phyloP scores from a whole-genome alignment of 2,113 vertebrate genomes.

The Centrocercus urophasianus region DNA sequence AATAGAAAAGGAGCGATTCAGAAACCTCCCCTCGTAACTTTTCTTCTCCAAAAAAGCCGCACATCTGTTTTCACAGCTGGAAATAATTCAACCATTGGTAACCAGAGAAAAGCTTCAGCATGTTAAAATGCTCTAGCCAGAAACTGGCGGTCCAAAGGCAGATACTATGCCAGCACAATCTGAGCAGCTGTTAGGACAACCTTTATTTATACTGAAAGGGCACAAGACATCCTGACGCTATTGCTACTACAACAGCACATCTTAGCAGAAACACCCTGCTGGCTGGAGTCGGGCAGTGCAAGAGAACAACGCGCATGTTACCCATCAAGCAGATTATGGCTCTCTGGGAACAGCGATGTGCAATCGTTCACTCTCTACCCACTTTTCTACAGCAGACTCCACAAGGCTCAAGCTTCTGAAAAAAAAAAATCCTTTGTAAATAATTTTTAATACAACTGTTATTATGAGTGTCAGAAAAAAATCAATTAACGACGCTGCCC shows the following conservation, averaged over 20 bases:
- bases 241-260: not conserved
- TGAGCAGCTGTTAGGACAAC: slow-evolving; percentile 55
- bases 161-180: slow-evolving; percentile 7
- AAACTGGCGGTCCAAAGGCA: slow-evolving; percentile 39
- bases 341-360: not conserved
- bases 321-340: slow-evolving; percentile 48
- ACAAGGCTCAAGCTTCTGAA: slow-evolving; percentile 42
- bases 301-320: slow-evolving; percentile 16
- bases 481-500: slow-evolving; percentile 73
- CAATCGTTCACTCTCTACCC: slow-evolving; percentile 51
- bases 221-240: slow-evolving; percentile 6
- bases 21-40: slow-evolving; percentile 11
- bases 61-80: slow-evolving; percentile 66
- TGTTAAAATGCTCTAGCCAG: slow-evolving; percentile 40
- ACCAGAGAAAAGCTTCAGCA: slow-evolving; percentile 27
- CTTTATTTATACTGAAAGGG: slow-evolving; percentile 42
- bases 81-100: slow-evolving; percentile 49
- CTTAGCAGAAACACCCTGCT: not conserved
- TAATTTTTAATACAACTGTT: slow-evolving; percentile 70
- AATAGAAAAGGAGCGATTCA: not conserved
- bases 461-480: slow-evolving; percentile 57
- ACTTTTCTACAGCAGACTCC: slow-evolving; percentile 27
- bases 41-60: slow-evolving; percentile 47
- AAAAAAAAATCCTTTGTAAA: slow-evolving; percentile 38
- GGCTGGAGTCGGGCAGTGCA: slow-evolving; percentile 21